Percentiles rank a stretch among this genome's conserved stretches.
Conservation (phyloP, 1,140 invertebrate species). For the Cydia pomonella region DNA sequence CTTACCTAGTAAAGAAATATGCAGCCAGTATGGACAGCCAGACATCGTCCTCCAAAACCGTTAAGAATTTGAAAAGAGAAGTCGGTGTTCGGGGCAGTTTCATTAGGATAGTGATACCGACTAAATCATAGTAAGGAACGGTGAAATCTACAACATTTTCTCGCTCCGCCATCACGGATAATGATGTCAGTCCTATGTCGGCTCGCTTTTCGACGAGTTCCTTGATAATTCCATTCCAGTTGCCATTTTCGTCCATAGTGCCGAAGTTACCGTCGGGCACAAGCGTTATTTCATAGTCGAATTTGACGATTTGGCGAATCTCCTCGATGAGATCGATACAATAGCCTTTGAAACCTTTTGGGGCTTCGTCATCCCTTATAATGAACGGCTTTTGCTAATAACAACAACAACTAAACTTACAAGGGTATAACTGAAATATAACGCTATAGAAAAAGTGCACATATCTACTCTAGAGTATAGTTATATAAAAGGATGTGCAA, state of each 20-base stretch:
- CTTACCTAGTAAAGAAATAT: constrained; percentile 94
- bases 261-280: constrained; percentile 91
- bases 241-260: constrained; percentile 90
- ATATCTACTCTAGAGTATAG: too few species aligned
- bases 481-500: constrained; percentile 41
- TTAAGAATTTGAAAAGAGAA: constrained; percentile 98
- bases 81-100: constrained; percentile 89
- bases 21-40: constrained; percentile 98
- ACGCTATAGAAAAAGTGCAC: too few species aligned
- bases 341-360: constrained; percentile 91
- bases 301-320: constrained; percentile 90
- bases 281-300: constrained; percentile 93
- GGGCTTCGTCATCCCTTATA: constrained; percentile 84
- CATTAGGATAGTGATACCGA: constrained; percentile 96
- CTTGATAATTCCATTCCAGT: constrained; percentile 96
- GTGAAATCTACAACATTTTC: constrained; percentile 98
- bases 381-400: constrained; percentile 93
- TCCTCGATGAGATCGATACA: constrained; percentile 95
- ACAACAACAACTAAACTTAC: neutral
- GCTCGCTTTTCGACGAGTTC: constrained; percentile 95
- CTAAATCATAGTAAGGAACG: constrained; percentile 96
- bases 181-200: constrained; percentile 92
- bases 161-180: constrained; percentile 96
- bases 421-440: neutral
- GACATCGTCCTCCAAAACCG: constrained; percentile 96